Evolutionary conservation across 2,113 vertebrate species (phyloP).

Genomic region (Pangasianodon gigas): DNA sequence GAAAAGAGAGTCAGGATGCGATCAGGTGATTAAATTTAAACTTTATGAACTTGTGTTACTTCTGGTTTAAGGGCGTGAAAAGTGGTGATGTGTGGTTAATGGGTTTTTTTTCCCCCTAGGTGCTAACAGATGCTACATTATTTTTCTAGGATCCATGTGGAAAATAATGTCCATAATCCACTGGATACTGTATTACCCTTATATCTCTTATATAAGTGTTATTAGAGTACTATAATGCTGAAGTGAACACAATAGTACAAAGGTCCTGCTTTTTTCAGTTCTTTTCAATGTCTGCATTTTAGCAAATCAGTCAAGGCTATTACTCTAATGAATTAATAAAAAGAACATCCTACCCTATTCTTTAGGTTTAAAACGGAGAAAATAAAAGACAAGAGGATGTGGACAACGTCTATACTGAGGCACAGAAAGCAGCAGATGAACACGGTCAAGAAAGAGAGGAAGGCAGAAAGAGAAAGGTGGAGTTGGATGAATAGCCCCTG

Average conservation of each 20-base stretch:
- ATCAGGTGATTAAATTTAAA: background rate
- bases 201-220: background rate
- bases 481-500: conserved; percentile 65
- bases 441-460: conserved; percentile 3
- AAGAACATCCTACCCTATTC: background rate
- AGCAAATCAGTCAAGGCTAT: background rate
- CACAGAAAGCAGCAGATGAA: background rate
- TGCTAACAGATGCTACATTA: background rate
- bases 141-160: background rate
- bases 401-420: background rate
- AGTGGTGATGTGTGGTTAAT: background rate
- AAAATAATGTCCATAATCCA: background rate
- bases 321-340: background rate
- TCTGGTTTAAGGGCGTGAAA: background rate
- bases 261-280: background rate
- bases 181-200: background rate
- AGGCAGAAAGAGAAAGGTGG: conserved; percentile 7
- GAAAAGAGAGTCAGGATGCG: background rate
- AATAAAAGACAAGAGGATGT: background rate
- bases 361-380: background rate
- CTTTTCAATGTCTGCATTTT: background rate
- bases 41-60: background rate
- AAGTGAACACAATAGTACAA: background rate
- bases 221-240: background rate
- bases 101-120: background rate